These are phyloP conservation scores for Chloroceryle amazona DNA, from an alignment of 2,797 vertebrate species.

Conservation along the genomic window DNA sequence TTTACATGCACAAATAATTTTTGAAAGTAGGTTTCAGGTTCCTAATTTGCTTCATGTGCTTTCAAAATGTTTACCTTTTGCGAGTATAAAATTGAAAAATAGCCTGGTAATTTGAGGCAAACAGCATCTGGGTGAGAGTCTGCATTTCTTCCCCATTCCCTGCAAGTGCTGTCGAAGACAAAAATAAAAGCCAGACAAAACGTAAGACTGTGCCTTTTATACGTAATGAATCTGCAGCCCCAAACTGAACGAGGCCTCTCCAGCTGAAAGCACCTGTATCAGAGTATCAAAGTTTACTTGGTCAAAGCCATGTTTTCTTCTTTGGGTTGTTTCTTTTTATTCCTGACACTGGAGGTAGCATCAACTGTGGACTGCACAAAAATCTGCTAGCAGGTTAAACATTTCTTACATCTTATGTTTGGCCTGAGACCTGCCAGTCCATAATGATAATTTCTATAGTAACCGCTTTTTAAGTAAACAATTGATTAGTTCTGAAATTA, in stretches of 20 bases:
- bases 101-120: background rate
- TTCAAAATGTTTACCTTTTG: background rate
- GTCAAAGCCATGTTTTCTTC: background rate
- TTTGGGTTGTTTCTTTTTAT: background rate
- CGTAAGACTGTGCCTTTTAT: background rate
- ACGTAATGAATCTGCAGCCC: background rate
- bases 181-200: background rate
- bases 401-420: background rate
- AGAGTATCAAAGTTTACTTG: background rate
- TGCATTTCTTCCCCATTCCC: background rate
- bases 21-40: background rate
- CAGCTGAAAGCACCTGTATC: background rate
- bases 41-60: background rate
- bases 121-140: background rate
- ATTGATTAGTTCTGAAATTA: slow-evolving; percentile 40
- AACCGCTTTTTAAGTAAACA: slow-evolving; percentile 48
- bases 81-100: background rate
- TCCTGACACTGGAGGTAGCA: background rate
- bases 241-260: background rate
- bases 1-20: background rate
- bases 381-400: background rate
- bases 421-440: background rate
- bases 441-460: slow-evolving; percentile 51
- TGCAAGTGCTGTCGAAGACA: background rate
- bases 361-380: background rate